phyloP scores from a whole-genome alignment of 2,888 invertebrate species.

The Saturnia pavonia region DNA sequence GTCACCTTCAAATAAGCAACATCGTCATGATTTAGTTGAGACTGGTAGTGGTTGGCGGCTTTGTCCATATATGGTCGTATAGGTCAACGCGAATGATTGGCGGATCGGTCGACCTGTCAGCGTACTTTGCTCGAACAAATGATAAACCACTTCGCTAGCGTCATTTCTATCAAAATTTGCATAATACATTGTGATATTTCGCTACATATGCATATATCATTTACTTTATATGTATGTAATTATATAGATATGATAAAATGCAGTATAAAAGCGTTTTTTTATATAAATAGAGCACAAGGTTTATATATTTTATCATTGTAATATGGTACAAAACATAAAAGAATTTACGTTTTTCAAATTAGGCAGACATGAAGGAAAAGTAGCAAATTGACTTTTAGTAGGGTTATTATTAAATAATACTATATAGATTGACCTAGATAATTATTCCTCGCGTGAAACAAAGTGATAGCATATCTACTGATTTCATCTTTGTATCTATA shows the following conservation, averaged over 20 bases:
- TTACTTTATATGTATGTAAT: neutral
- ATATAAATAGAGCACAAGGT: neutral
- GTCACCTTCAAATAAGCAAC: constrained; percentile 16
- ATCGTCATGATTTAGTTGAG: constrained; percentile 63
- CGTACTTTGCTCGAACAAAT: constrained; percentile 37
- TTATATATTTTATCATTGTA: too few relatives aligned
- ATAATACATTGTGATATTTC: constrained; percentile 4
- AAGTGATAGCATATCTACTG: too few relatives aligned
- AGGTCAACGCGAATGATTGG: constrained; percentile 53
- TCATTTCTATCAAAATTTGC: constrained; percentile 19
- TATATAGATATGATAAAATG: neutral
- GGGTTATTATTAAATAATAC: too few relatives aligned
- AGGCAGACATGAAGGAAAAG: too few relatives aligned
- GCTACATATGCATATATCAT: neutral
- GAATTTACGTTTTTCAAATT: neutral
- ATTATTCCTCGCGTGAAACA: too few relatives aligned
- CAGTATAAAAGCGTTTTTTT: neutral
- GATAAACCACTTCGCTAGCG: constrained; percentile 37
- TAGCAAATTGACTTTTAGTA: too few relatives aligned
- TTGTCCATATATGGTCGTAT: constrained; percentile 66
- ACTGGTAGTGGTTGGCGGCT: constrained; percentile 56
- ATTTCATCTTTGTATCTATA: too few relatives aligned
- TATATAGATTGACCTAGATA: too few relatives aligned
- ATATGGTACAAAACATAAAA: neutral
- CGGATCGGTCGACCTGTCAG: constrained; percentile 43